A percentile compares a stretch with the other conserved stretches of the same genome.
These are phyloP conservation scores for Antheraea assamensis DNA, from an alignment of 2,888 invertebrate species.

Conservation along the genomic window DNA sequence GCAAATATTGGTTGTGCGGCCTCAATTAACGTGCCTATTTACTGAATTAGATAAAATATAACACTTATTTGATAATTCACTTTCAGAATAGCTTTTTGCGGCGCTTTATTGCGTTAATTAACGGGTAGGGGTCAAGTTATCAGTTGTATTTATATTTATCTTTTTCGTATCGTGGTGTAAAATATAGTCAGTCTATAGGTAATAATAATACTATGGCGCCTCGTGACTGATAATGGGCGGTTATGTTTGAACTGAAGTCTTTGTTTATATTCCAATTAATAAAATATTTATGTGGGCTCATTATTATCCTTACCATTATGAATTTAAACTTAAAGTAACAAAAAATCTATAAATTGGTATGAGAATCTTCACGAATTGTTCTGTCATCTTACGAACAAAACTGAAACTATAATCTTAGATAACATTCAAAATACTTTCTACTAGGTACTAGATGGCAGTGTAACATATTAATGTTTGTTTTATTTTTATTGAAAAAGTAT, in stretches of 20 bases:
- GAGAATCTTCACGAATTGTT: background rate
- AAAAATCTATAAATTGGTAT: background rate
- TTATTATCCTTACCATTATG: background rate
- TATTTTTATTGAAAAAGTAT: background rate
- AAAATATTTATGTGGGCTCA: background rate
- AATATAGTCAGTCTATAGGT: slow-evolving; percentile 10
- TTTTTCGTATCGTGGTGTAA: slow-evolving; percentile 14
- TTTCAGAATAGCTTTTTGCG: slow-evolving; percentile 45
- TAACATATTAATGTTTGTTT: background rate
- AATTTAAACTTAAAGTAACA: background rate
- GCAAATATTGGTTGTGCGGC: slow-evolving; percentile 53
- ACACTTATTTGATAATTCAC: slow-evolving; percentile 39
- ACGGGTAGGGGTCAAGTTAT: slow-evolving; percentile 22
- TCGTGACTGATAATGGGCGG: slow-evolving; percentile 14
- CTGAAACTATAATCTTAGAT: slow-evolving; percentile 22
- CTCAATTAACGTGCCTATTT: slow-evolving; percentile 34
- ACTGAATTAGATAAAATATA: slow-evolving; percentile 34
- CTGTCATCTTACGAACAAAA: slow-evolving; percentile 44
- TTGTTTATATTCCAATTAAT: slow-evolving; percentile 5
- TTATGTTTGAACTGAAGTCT: background rate
- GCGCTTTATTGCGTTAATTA: slow-evolving; percentile 42
- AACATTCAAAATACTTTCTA: slow-evolving; percentile 15
- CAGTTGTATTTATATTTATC: slow-evolving; percentile 20
- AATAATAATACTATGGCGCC: slow-evolving; percentile 13
- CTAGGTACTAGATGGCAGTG: slow-evolving; percentile 33